These are phyloP conservation scores for Neodiprion lecontei DNA, from an alignment of 1,140 invertebrate species.

Conservation along the genomic window DNA sequence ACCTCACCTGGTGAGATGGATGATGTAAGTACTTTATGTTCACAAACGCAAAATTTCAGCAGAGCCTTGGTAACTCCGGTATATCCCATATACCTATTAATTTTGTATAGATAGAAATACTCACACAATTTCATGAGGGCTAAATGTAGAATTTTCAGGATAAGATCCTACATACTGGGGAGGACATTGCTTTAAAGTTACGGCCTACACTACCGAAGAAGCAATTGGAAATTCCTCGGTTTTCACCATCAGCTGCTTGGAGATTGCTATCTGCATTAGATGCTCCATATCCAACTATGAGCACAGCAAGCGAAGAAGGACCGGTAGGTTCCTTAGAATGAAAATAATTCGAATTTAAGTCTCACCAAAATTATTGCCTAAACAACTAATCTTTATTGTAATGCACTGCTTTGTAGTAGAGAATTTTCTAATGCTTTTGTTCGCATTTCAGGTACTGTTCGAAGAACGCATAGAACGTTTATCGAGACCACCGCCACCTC, in stretches of 20 bases:
- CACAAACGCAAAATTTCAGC: too few species aligned
- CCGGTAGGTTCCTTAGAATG: constrained; percentile 42
- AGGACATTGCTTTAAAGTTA: constrained; percentile 74
- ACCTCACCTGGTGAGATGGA: neutral
- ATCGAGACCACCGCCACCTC: constrained; percentile 61
- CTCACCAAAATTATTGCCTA: neutral
- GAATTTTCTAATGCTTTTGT: constrained; percentile 15
- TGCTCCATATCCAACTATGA: constrained; percentile 46
- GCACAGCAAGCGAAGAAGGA: constrained; percentile 50
- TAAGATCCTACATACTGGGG: constrained; percentile 40
- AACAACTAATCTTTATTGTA: neutral
- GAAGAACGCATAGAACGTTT: constrained; percentile 65
- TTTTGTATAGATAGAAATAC: too few species aligned
- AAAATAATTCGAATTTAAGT: constrained; percentile 10
- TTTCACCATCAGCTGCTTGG: constrained; percentile 86
- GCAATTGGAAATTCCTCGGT: constrained; percentile 75
- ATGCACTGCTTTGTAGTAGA: constrained; percentile 24
- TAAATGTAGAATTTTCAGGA: constrained; percentile 24
- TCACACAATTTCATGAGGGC: too few species aligned
- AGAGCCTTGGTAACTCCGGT: too few species aligned
- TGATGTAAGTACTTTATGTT: neutral
- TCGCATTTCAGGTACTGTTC: constrained; percentile 46
- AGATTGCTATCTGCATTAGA: constrained; percentile 68
- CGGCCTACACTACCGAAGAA: constrained; percentile 81
- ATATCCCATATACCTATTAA: too few species aligned